These are phyloP conservation scores for Oreonectes daqikongensis DNA, from an alignment of 2,797 vertebrate genomes.

Conservation along the genomic window DNA sequence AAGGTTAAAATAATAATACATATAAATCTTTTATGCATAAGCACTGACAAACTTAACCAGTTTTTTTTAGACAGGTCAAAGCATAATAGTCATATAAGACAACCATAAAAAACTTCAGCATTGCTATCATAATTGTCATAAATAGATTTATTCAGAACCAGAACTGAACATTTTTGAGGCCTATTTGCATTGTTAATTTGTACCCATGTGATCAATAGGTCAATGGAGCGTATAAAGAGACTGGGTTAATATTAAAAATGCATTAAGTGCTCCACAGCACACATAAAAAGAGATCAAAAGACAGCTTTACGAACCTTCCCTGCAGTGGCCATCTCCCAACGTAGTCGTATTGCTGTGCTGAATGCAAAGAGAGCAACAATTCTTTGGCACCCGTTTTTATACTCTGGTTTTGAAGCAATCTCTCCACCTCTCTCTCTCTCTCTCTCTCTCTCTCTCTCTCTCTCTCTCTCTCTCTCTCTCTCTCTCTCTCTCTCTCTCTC, in stretches of 20 bases:
- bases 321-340: conserved; percentile 65
- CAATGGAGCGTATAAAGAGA: not conserved
- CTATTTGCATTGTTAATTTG: not conserved
- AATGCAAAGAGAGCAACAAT: conserved; percentile 14
- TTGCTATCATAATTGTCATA: not conserved
- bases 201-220: conserved; percentile 6
- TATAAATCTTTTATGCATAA: not conserved
- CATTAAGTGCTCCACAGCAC: conserved; percentile 13
- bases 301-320: conserved; percentile 68
- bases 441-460: not conserved
- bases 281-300: conserved; percentile 16
- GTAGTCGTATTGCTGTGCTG: conserved; percentile 7
- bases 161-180: not conserved
- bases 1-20: no score
- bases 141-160: not conserved
- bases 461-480: not conserved
- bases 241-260: conserved; percentile 6
- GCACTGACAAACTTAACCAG: not conserved
- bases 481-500: conserved; percentile 4
- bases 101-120: not conserved
- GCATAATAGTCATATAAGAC: not conserved
- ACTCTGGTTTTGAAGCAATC: conserved; percentile 14
- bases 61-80: not conserved
- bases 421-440: conserved; percentile 4
- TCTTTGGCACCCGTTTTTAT: conserved; percentile 43